Percentiles rank a stretch among this genome's conserved stretches.
Evolutionary conservation across 2,797 vertebrate species (phyloP).

Genomic region (Etheostoma perlongum): DNA sequence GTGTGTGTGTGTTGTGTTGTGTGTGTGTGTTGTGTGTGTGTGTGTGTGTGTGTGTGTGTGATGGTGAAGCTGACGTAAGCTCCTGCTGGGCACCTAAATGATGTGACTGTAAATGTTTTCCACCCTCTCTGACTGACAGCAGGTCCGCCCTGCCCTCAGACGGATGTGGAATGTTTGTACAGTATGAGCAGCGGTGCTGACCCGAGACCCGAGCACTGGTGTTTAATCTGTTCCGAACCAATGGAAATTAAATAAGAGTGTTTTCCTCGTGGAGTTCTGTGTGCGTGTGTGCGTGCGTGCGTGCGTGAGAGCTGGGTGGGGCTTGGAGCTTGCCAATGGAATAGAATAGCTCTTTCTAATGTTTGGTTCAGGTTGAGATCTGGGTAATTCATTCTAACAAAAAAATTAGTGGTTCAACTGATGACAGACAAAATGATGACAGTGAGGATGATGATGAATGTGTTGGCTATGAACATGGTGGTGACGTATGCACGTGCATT

Average conservation of each 20-base stretch:
- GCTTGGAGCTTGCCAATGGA: constrained; percentile 35
- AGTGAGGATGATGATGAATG: constrained; percentile 37
- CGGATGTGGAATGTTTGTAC: constrained; percentile 71
- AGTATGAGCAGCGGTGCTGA: constrained; percentile 54
- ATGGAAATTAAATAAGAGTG: constrained; percentile 52
- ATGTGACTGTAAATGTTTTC: constrained; percentile 66
- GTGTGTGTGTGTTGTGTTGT: too few species aligned
- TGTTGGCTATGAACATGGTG: constrained; percentile 14
- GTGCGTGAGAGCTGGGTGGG: constrained; percentile 11
- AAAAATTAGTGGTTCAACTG: constrained; percentile 28
- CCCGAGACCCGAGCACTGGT: constrained; percentile 41
- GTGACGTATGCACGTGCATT: not conserved
- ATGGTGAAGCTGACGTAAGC: constrained; percentile 25
- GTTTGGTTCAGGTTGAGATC: constrained; percentile 21
- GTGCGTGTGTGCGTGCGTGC: constrained; percentile 9
- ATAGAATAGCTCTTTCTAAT: constrained; percentile 48
- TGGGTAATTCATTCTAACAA: constrained; percentile 35
- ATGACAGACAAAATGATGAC: constrained; percentile 50
- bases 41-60: not conserved
- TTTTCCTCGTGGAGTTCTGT: constrained; percentile 22
- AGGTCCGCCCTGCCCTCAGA: constrained; percentile 56
- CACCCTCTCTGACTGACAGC: constrained; percentile 62
- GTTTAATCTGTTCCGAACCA: constrained; percentile 64
- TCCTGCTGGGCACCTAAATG: constrained; percentile 39
- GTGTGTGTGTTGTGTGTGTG: not conserved